Evolutionary conservation across 2,113 vertebrate species (phyloP).

Genomic region (Phrynocephalus versicolor): DNA sequence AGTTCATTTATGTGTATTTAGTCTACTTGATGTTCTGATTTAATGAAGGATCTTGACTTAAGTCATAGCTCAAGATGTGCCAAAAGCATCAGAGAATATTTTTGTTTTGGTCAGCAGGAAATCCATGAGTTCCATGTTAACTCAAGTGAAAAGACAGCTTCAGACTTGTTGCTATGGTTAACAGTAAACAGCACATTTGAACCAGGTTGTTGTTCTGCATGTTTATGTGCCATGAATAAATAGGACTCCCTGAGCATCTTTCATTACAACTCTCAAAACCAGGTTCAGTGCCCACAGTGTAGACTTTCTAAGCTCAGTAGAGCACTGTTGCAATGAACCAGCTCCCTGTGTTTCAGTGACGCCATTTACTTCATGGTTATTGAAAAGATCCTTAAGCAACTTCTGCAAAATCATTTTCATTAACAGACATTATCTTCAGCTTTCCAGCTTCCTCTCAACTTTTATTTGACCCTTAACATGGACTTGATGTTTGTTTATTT

Average conservation of each 20-base stretch:
- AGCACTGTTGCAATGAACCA: background rate
- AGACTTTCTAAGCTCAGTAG: background rate
- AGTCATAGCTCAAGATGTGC: conserved; percentile 10
- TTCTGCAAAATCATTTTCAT: background rate
- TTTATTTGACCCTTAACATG: too few species aligned
- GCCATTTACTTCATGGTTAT: background rate
- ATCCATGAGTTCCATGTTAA: background rate
- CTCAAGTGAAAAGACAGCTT: background rate
- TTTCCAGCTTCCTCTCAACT: too few species aligned
- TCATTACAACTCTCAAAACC: background rate
- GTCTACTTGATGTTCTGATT: background rate
- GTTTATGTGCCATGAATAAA: background rate
- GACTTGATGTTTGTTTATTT: too few species aligned
- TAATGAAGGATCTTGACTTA: conserved; percentile 2
- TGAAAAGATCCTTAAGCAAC: background rate
- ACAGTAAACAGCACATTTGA: conserved; percentile 3
- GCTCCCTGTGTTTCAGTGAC: background rate
- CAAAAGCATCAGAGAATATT: background rate
- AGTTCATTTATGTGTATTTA: conserved; percentile 16
- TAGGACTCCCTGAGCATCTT: background rate
- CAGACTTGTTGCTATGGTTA: background rate
- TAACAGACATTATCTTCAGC: too few species aligned
- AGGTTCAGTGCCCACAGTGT: background rate
- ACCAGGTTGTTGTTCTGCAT: background rate
- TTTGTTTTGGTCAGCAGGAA: background rate